phyloP scores from a whole-genome alignment of 2,797 vertebrate species.

The Danio aesculapii region DNA sequence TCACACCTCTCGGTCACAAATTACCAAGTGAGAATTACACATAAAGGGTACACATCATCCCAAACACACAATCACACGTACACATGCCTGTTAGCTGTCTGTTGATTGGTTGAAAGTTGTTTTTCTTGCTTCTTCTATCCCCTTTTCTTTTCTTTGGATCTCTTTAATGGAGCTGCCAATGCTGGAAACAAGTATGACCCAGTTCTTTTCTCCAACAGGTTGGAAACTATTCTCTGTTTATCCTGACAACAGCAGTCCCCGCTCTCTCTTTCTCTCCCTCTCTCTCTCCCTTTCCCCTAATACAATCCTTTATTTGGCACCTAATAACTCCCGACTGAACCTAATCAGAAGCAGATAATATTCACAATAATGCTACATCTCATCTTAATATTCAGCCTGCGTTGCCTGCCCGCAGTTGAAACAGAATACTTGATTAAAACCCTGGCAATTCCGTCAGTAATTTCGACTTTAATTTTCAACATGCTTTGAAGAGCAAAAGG shows the following conservation, averaged over 20 bases:
- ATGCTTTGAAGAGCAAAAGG: slow-evolving; percentile 73
- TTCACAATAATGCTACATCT: slow-evolving; percentile 63
- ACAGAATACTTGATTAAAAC: slow-evolving; percentile 81
- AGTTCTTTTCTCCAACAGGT: slow-evolving; percentile 61
- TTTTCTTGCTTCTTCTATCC: slow-evolving; percentile 17
- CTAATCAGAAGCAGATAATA: slow-evolving; percentile 69
- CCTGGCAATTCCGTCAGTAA: slow-evolving; percentile 75
- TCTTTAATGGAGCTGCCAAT: slow-evolving; percentile 59
- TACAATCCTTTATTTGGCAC: slow-evolving; percentile 60
- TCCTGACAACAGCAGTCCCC: slow-evolving; percentile 48
- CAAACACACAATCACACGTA: slow-evolving; percentile 34
- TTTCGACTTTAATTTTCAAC: slow-evolving; percentile 72
- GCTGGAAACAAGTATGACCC: slow-evolving; percentile 53
- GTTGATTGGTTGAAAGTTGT: slow-evolving; percentile 52
- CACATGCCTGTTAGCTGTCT: slow-evolving; percentile 46
- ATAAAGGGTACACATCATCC: slow-evolving; percentile 38
- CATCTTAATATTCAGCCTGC: slow-evolving; percentile 71
- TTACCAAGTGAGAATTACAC: slow-evolving; percentile 55
- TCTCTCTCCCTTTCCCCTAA: slow-evolving; percentile 18
- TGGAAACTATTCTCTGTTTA: slow-evolving; percentile 41
- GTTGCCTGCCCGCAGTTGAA: slow-evolving; percentile 67
- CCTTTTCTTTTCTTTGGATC: slow-evolving; percentile 37
- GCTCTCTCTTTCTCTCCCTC: slow-evolving; percentile 29
- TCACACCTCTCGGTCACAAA: slow-evolving; percentile 54
- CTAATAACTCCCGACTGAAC: slow-evolving; percentile 64